Base-by-base conservation (phyloP, 2,113 vertebrate species). In the Romanogobio albipinnatus region DNA sequence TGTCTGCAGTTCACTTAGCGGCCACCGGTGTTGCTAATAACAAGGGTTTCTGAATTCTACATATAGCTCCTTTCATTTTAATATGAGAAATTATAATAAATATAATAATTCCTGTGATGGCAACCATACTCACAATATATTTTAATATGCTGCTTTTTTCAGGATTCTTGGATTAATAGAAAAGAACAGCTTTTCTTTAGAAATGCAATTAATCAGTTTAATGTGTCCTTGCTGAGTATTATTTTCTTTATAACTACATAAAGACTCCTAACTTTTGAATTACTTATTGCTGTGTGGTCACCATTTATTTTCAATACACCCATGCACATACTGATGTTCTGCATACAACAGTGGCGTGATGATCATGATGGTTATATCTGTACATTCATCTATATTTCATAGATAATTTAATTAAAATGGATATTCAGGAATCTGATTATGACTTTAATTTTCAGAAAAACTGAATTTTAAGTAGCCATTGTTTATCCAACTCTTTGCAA, bases 401-500 rank as follows among this genome's bases (percentile, higher is more conserved):
- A 75, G 43, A 51, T 13, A 61, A 61, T 61, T n/a, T 26, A 26
- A 11, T 61, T 62, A 26, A 62, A 56, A 56, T 56, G 17, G 19
- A 22, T 22, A 19, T 56, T 62, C 10, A 24, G 5, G 24, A 47
- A 73, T 47, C 5, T 47, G 43, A 73, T 73, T n/a, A 29, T 6
- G 22, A 2, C 14, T 22, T 70, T 17, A 22, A 36, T 82, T 71
- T 59, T 11, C 9, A 26, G 7, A 29, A 53, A 61, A 6, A 15
- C 1, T 62, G 22, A 71, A 62, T 79, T 73, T 83, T 79, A 19
- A 86, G 73, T 76, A 45, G 59, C 56, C 33, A 62, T 14, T 79
- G 56, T 76, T 47, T 58, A 68, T 36, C 3, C 64, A 19, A 36
- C 64, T 62, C 26, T 58, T 68, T 68, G 26, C 26, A 17, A 61